These are phyloP conservation scores for Emmelina monodactyla DNA, from an alignment of 2,888 invertebrate genomes.

Conservation along the genomic window DNA sequence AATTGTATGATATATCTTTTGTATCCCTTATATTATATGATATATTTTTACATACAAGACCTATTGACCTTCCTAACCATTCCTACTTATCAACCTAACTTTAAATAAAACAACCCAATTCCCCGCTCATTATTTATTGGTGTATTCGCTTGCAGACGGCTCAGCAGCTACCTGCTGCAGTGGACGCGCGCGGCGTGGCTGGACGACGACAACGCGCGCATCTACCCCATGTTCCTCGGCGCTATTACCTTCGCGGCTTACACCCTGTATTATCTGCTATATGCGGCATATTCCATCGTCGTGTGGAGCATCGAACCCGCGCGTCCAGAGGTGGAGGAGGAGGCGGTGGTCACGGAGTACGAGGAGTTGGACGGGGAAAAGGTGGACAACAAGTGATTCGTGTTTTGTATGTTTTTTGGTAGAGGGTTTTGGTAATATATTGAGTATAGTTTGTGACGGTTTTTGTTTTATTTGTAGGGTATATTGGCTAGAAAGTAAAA, in stretches of 20 bases:
- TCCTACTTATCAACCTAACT: not conserved
- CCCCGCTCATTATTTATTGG: not conserved
- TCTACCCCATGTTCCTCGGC: constrained; percentile 27
- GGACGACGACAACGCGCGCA: constrained; percentile 19
- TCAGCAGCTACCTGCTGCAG: constrained; percentile 34
- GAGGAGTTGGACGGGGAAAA: too few relatives aligned
- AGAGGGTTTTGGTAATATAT: too few relatives aligned
- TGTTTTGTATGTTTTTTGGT: too few relatives aligned
- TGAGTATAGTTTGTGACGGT: too few relatives aligned
- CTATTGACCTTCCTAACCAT: too few relatives aligned
- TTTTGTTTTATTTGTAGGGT: too few relatives aligned
- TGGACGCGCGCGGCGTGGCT: constrained; percentile 41
- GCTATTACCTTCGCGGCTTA: constrained; percentile 28
- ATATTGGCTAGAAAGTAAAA: too few relatives aligned
- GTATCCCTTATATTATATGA: too few relatives aligned
- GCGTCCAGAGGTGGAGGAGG: constrained; percentile 19
- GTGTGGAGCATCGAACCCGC: constrained; percentile 46
- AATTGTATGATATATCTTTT: too few relatives aligned
- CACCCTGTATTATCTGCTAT: constrained; percentile 29
- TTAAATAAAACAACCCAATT: not conserved
- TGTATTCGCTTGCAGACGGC: constrained; percentile 22
- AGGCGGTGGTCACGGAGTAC: constrained; percentile 19
- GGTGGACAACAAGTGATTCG: too few relatives aligned
- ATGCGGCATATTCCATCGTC: constrained; percentile 24
- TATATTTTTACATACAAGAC: too few relatives aligned